Evolutionary conservation across 2,113 vertebrate genomes (phyloP).

Genomic region (Cyprinodon variegatus): DNA sequence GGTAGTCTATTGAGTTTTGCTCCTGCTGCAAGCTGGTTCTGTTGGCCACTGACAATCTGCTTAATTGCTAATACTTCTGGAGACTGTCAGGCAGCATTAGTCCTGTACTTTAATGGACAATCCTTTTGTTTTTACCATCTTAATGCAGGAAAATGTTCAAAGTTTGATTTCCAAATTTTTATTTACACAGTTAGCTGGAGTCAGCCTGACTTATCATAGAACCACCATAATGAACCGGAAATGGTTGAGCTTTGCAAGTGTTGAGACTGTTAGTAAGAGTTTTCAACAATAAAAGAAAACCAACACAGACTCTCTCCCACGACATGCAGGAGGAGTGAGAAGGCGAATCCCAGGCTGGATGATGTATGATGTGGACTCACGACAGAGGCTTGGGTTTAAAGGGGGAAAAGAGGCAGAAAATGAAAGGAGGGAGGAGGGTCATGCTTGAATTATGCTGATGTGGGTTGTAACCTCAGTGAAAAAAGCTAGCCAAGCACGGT

Average conservation of each 20-base stretch:
- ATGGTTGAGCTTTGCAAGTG: slow-evolving; percentile 39
- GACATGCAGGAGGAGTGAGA: slow-evolving; percentile 41
- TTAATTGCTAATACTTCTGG: slow-evolving; percentile 65
- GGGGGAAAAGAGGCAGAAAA: slow-evolving; percentile 68
- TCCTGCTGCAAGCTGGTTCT: slow-evolving; percentile 53
- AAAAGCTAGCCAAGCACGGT: slow-evolving; percentile 42
- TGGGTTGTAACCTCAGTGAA: slow-evolving; percentile 53
- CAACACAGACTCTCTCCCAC: slow-evolving; percentile 44
- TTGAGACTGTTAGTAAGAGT: slow-evolving; percentile 62
- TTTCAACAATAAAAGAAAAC: slow-evolving; percentile 27
- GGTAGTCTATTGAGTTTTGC: slow-evolving; percentile 51
- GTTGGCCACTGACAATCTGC: slow-evolving; percentile 57
- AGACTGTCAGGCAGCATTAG: slow-evolving; percentile 39
- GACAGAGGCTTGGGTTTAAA: slow-evolving; percentile 65
- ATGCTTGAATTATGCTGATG: slow-evolving; percentile 83
- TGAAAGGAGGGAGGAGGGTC: slow-evolving; percentile 71
- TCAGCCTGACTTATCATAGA: slow-evolving; percentile 44
- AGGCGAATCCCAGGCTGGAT: slow-evolving; percentile 57
- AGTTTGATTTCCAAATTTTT: neutral
- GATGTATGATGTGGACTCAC: slow-evolving; percentile 77
- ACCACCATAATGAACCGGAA: neutral
- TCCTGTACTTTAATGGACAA: neutral
- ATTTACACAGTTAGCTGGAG: slow-evolving; percentile 7
- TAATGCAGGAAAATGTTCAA: neutral
- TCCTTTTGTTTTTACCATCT: slow-evolving; percentile 13